A percentile compares a stretch with the other conserved stretches of the same genome.
Conservation (phyloP, 2,113 vertebrate species). For the Recurvirostra avosetta region DNA sequence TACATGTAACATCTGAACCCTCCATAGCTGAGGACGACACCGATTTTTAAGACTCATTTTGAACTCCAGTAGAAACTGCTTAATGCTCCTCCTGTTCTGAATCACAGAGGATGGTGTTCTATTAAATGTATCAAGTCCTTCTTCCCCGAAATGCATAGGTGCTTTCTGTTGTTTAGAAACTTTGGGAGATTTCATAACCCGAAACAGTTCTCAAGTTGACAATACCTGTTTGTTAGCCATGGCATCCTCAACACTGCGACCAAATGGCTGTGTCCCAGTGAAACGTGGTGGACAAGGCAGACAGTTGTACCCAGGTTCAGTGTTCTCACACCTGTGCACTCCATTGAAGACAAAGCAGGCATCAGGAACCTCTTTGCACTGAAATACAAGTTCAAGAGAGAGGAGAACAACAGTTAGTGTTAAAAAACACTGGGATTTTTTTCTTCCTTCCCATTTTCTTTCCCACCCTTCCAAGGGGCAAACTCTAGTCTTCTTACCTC, state of each 20-base stretch:
- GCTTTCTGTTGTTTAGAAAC: not conserved
- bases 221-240: conserved; percentile 91
- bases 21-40: not conserved
- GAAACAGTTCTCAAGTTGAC: not conserved
- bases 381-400: not conserved
- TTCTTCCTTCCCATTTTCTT: not conserved
- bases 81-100: not conserved
- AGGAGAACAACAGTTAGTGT: not conserved
- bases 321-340: conserved; percentile 91
- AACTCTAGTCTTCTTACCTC: conserved; percentile 77
- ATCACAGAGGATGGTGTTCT: not conserved
- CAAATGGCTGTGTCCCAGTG: conserved; percentile 90
- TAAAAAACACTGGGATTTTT: not conserved
- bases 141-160: not conserved
- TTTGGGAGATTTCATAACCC: not conserved
- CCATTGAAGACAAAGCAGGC: conserved; percentile 88
- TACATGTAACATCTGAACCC: not conserved
- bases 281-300: conserved; percentile 90
- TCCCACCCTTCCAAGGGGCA: not conserved
- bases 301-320: conserved; percentile 95
- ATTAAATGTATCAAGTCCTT: not conserved
- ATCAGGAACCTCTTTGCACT: conserved; percentile 91
- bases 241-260: conserved; percentile 86
- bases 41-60: not conserved
- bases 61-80: not conserved